Evolutionary conservation across 2,797 vertebrate species (phyloP), one percentile per base, ranked within the genome.

Genomic region (Arrhamphus sclerolepis): DNA sequence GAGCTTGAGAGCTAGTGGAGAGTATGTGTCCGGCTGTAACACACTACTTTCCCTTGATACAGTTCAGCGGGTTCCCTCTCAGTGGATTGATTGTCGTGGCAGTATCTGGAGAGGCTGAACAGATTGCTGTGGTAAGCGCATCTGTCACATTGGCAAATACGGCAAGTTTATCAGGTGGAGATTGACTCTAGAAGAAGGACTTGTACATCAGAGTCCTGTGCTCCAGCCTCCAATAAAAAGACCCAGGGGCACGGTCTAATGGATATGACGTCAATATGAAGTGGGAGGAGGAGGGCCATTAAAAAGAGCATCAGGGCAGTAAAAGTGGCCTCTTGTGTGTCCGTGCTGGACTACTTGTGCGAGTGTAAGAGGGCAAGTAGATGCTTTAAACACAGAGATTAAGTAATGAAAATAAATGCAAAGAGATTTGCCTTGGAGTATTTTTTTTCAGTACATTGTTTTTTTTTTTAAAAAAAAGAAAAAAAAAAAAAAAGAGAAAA

Each of bases 211-310:
- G 58, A 80, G 71, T 66, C 75, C 67, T 54, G 52, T 16, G 43
- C 67, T 73, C 49, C 68, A 70, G 80, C 63, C 58, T 82, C 54
- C 68, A 63, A 71, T 86, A 77, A 88, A 85, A 83, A 78, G 75
- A 64, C 89, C 86, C 87, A 77, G 74, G 86, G 88, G 87, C 84
- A 75, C 66, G 5, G 80, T 67, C 80, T 89, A 89, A 90, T 90
- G 86, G 85, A 78, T 48, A 53, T 88, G 86, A 87, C 83, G 81
- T 91, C 87, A 86, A 85, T 77, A 77, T 53, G 20, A 58, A 70
- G 72, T 72, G 72, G 59, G 69, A 59, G 69, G 67, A 71, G 70
- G 61, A 77, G 61, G 66, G 67, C 77, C 83, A 84, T 87, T 88
- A 86, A 78, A 77, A 73, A 75, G 72, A 77, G 65, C 76, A 85